Evolutionary conservation across 1,140 invertebrate genomes (phyloP), one percentile per base, ranked within the genome.

Genomic region (Monochamus saltuarius): DNA sequence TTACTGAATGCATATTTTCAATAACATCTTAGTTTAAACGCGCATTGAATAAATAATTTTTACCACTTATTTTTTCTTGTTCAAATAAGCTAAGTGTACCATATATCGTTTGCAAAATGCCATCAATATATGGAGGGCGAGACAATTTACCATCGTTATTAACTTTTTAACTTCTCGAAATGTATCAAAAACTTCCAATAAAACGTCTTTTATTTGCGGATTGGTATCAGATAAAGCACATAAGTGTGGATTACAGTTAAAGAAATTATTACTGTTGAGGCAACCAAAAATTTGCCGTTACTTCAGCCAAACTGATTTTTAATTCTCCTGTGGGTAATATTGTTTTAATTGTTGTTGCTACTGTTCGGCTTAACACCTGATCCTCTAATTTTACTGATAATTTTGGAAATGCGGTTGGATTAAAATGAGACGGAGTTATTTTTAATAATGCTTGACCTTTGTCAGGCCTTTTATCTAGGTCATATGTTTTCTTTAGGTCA

Each of bases 21-120:
- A 65, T 38, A 35, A 60, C 49, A 64, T 70, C 68, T 65, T 70
- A 66, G 50, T 70, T 68, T 46, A 66, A 56, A 61, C 56, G 29
- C 49, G n/a, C n/a, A n/a, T n/a, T n/a, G n/a, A n/a, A n/a, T n/a
- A n/a, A n/a, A n/a, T n/a, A n/a, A n/a, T n/a, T n/a, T n/a, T n/a
- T n/a, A n/a, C n/a, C n/a, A n/a, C n/a, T n/a, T n/a, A n/a, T n/a
- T n/a, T n/a, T n/a, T n/a, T n/a, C n/a, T n/a, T n/a, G n/a, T n/a
- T n/a, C n/a, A n/a, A n/a, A n/a, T n/a, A n/a, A n/a, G n/a, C n/a
- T n/a, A n/a, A n/a, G n/a, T n/a, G n/a, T n/a, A n/a, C 49, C 57
- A 22, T 69, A 61, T 14, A 67, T 65, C 8, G 59, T 57, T 47
- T 62, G 54, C 0, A 55, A 16, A 4, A 65, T 51, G 1, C 67